Evolutionary conservation across 2,113 vertebrate species (phyloP), one percentile per base, ranked within the genome.

Genomic region (Poicephalus meyeri): DNA sequence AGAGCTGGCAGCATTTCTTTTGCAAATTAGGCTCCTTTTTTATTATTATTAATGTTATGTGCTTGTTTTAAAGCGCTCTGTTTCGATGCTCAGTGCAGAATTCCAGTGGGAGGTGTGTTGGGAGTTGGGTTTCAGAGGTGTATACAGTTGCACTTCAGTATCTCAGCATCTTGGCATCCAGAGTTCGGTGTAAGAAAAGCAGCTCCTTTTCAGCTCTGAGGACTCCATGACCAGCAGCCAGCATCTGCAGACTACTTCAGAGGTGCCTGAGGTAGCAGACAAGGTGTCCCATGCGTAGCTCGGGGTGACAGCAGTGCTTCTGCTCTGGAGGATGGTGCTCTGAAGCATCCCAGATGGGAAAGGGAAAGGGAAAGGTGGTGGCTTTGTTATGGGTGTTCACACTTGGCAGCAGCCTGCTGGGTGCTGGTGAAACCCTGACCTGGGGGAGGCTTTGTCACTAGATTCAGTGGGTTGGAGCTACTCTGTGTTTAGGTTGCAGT

Each of bases 31-130:
- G 44, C 20, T 60, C 35, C 33, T 29, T 29, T 47, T 63, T 80
- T 73, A 18, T 26, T 29, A 13, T 56, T 13, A 14, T 55, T 44
- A 3, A 24, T 80, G 46, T 20, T 46, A 13, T 16, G 29, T 0
- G 1, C 16, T 49, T 60, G 33, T 42, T 33, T 68, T 16, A 4
- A 25, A 66, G 12, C 24, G 56, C 37, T 24, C 7, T 0, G 1
- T 31, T 18, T 10, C 52, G 77, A 6, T 37, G 58, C 50, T 56
- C 37, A n/a, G 52, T 35, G 42, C 49, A n/a, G 77, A 24, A n/a
- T 13, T 12, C 17, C 52, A 10, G 26, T 5, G 19, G 33, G 46
- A 12, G 46, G 33, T 76, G 83, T 16, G 83, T 14, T 47, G 24
- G 26, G 53, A 33, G 63, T 7, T 88, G 74, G 52, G 39, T 80